Evolutionary conservation across 2,888 invertebrate species (phyloP).

Genomic region (Merodon equestris): DNA sequence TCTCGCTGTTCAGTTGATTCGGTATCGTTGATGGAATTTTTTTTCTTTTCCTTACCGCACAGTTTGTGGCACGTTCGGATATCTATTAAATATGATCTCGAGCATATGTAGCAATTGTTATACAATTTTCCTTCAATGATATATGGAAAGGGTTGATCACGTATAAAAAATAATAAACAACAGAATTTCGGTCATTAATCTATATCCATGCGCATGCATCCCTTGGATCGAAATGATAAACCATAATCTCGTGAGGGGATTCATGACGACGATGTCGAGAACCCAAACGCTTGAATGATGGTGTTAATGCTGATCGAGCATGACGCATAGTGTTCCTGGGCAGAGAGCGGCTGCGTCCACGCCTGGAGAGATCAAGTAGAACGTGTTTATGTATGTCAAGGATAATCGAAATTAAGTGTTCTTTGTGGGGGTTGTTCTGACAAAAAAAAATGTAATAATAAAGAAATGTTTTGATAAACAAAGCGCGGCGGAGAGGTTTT

Average conservation of each 20-base stretch:
- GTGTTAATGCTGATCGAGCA: slow-evolving; percentile 62
- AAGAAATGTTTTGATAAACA: no score
- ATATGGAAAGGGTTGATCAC: slow-evolving; percentile 60
- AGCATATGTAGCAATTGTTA: slow-evolving; percentile 66
- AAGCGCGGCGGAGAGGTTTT: no score
- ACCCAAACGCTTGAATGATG: slow-evolving; percentile 29
- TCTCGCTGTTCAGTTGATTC: no score
- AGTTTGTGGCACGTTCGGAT: slow-evolving; percentile 59
- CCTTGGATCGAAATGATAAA: slow-evolving; percentile 37
- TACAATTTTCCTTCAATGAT: slow-evolving; percentile 33
- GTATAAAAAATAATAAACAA: slow-evolving; percentile 50
- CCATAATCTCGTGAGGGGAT: slow-evolving; percentile 63
- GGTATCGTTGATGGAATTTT: slow-evolving; percentile 44
- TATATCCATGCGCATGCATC: no score
- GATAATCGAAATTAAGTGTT: slow-evolving; percentile 61
- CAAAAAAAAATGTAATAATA: no score
- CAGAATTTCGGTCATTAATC: slow-evolving; percentile 29
- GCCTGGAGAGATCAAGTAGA: slow-evolving; percentile 42
- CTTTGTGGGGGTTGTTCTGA: slow-evolving; percentile 48
- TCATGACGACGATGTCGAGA: slow-evolving; percentile 24
- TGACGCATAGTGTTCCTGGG: slow-evolving; percentile 54
- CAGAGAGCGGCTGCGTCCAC: slow-evolving; percentile 49
- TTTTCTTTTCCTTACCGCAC: slow-evolving; percentile 13
- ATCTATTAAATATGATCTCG: slow-evolving; percentile 59
- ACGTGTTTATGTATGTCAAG: slow-evolving; percentile 64